A percentile compares a stretch with the other conserved stretches of the same genome.
Evolutionary conservation across 2,888 invertebrate species (phyloP).

Genomic region (Orgyia antiqua): DNA sequence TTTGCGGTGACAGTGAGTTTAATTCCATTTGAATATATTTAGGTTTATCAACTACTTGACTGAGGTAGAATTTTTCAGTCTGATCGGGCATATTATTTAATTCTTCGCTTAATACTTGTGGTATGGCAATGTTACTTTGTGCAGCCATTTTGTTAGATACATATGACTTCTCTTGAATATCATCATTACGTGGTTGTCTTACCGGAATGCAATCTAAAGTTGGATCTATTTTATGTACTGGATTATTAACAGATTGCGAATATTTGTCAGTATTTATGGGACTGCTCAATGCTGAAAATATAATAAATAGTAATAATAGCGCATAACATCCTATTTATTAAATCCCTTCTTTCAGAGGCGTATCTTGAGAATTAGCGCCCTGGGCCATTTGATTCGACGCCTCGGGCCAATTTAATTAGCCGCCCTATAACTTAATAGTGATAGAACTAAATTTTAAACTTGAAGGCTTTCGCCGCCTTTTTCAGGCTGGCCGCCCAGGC

Average conservation of each 20-base stretch:
- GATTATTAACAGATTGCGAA: slow-evolving; percentile 23
- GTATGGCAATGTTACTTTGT: slow-evolving; percentile 2
- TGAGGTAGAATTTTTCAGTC: slow-evolving; percentile 21
- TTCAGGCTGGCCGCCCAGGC: no score
- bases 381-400: no score
- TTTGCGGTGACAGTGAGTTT: slow-evolving; percentile 24
- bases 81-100: slow-evolving; percentile 14
- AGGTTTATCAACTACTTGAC: slow-evolving; percentile 22
- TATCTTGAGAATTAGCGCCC: no score
- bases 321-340: no score
- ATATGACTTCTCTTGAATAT: slow-evolving; percentile 23
- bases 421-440: no score
- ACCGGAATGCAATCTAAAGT: slow-evolving; percentile 59
- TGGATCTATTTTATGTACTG: slow-evolving; percentile 43
- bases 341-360: no score
- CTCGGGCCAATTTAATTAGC: no score
- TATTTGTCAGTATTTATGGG: slow-evolving; percentile 15
- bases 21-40: slow-evolving; percentile 24
- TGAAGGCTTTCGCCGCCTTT: no score
- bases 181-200: slow-evolving; percentile 46
- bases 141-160: slow-evolving; percentile 12
- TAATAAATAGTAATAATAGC: neutral
- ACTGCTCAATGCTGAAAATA: slow-evolving; percentile 30
- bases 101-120: no score
- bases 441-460: no score